Evolutionary conservation across 2,113 vertebrate species (phyloP).

Genomic region (Lynx canadensis): DNA sequence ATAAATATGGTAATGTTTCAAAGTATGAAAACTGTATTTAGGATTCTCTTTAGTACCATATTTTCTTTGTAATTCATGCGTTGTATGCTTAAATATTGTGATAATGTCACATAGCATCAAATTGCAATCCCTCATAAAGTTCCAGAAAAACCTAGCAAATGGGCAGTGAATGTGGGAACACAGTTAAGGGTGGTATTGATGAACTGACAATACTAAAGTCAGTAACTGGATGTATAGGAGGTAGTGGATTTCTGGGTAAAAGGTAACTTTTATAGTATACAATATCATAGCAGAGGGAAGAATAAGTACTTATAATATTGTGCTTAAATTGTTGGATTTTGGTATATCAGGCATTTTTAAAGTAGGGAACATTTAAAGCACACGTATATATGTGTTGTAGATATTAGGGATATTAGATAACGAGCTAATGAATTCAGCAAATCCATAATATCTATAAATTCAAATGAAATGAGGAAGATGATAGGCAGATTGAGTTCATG

Average conservation of each 20-base stretch:
- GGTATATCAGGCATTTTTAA: neutral
- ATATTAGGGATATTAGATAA: neutral
- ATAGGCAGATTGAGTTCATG: neutral
- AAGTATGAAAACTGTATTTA: neutral
- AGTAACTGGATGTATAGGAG: neutral
- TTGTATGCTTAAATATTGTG: neutral
- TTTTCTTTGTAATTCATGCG: neutral
- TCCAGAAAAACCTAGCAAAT: neutral
- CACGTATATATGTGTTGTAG: neutral
- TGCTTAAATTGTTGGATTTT: neutral
- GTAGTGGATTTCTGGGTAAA: neutral
- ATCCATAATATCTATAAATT: neutral
- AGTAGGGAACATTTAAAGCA: neutral
- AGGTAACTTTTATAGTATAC: neutral
- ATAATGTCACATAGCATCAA: neutral
- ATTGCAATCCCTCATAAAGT: neutral
- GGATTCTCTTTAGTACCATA: neutral
- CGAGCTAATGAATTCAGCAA: neutral
- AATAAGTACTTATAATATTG: neutral
- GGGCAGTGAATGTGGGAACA: neutral
- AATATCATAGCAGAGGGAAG: neutral
- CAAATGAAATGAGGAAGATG: neutral
- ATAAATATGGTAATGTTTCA: slow-evolving; percentile 53
- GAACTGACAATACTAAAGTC: neutral
- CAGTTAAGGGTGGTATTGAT: neutral